Conservation (phyloP, 2,888 invertebrate species). For the Steinernema scapterisci region DNA sequence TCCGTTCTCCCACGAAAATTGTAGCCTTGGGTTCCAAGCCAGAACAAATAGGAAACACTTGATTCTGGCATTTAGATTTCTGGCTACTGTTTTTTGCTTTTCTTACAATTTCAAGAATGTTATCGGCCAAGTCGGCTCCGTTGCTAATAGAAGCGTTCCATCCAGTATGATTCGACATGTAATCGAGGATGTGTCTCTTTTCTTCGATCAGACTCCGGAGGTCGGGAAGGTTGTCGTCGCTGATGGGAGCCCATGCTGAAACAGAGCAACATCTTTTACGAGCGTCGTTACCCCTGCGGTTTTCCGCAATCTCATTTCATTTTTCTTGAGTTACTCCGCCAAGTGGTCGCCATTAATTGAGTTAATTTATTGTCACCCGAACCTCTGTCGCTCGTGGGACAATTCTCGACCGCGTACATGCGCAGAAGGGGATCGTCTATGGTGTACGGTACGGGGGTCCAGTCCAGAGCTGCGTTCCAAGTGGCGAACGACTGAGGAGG, state of each 20-base stretch:
- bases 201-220: slow-evolving; percentile 41
- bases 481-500: slow-evolving; percentile 22
- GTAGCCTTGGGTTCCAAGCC: too few relatives aligned
- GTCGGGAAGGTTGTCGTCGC: slow-evolving; percentile 46
- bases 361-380: neutral
- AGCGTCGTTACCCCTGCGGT: slow-evolving; percentile 4
- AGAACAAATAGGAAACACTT: too few relatives aligned
- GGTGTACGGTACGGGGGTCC: slow-evolving; percentile 55
- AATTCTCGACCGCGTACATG: slow-evolving; percentile 55
- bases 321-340: neutral
- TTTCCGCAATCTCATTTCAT: slow-evolving; percentile 4
- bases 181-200: slow-evolving; percentile 40
- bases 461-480: slow-evolving; percentile 34
- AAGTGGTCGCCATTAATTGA: neutral
- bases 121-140: slow-evolving; percentile 58
- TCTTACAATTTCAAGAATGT: slow-evolving; percentile 51
- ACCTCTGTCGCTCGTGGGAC: slow-evolving; percentile 42
- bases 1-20: too few relatives aligned
- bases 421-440: slow-evolving; percentile 58
- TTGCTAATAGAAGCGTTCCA: slow-evolving; percentile 49
- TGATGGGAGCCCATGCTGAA: slow-evolving; percentile 51
- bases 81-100: too few relatives aligned
- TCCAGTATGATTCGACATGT: slow-evolving; percentile 47
- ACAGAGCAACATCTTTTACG: neutral
- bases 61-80: too few relatives aligned